phyloP scores from a whole-genome alignment of 1,140 invertebrate species.

The Drosophila pseudoobscura region DNA sequence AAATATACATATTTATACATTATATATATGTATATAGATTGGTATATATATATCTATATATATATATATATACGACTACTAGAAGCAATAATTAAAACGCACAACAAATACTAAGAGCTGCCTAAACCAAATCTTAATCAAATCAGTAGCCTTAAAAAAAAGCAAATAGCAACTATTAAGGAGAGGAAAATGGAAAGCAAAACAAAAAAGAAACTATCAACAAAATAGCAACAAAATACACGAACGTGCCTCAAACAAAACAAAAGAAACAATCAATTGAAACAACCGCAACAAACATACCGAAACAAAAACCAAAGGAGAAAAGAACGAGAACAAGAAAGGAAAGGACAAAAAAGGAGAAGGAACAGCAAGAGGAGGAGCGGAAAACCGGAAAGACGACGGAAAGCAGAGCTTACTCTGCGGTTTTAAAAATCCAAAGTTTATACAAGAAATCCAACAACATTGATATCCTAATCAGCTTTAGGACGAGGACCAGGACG shows the following conservation, averaged over 20 bases:
- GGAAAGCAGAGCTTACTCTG: too few relatives aligned
- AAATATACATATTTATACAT: constrained; percentile 14
- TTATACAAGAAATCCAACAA: constrained; percentile 14
- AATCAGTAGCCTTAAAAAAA: constrained; percentile 41
- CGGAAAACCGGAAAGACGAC: background rate
- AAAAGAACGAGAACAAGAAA: too few relatives aligned
- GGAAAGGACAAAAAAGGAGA: constrained; percentile 1
- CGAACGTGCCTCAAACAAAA: constrained; percentile 46
- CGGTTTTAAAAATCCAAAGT: background rate
- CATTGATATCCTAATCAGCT: constrained; percentile 29
- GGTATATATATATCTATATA: constrained; percentile 8
- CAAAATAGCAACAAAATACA: constrained; percentile 27
- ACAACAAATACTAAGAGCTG: constrained; percentile 32
- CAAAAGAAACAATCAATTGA: constrained; percentile 50
- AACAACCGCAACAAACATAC: constrained; percentile 6
- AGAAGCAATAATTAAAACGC: constrained; percentile 1
- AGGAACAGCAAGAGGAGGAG: background rate
- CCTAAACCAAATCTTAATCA: constrained; percentile 32
- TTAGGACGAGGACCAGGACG: constrained; percentile 28
- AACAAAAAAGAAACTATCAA: constrained; percentile 20
- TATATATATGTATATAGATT: constrained; percentile 7
- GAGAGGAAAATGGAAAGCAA: background rate
- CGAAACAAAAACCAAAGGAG: background rate
- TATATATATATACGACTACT: background rate
- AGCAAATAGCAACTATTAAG: constrained; percentile 8